phyloP scores from a whole-genome alignment of 2,797 vertebrate genomes.

The Leucoraja ocellata region DNA sequence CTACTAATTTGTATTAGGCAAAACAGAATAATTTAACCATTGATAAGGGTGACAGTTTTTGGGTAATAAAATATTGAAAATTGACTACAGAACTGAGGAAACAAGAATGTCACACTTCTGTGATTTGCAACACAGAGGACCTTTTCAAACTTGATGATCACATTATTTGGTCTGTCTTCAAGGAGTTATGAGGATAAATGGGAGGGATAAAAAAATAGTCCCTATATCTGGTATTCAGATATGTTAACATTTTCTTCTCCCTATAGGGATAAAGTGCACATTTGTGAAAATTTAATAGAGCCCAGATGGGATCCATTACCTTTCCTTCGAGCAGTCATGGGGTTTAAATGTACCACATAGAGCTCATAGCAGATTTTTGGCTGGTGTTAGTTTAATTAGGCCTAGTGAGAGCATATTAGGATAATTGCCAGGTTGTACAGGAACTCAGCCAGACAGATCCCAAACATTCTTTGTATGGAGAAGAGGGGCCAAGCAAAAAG shows the following conservation, averaged over 20 bases:
- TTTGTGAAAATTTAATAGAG: background rate
- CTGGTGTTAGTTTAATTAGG: background rate
- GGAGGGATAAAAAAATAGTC: background rate
- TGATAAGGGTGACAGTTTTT: background rate
- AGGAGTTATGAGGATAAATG: background rate
- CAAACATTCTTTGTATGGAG: background rate
- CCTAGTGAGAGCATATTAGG: background rate
- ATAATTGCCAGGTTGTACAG: background rate
- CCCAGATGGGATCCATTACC: constrained; percentile 26
- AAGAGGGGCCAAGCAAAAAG: background rate
- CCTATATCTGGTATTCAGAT: background rate
- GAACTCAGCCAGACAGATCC: background rate
- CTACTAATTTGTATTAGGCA: background rate
- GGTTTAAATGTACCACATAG: background rate
- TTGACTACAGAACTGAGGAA: background rate
- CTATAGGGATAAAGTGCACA: background rate
- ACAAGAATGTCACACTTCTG: background rate
- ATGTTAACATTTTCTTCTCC: constrained; percentile 4
- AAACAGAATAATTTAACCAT: background rate
- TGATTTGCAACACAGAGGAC: background rate
- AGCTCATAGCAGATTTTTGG: background rate
- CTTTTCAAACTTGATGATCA: background rate
- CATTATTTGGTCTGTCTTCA: background rate
- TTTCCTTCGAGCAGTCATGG: background rate
- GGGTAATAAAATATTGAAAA: background rate